Evolutionary conservation across 2,113 vertebrate genomes (phyloP), one percentile per base, ranked within the genome.

Genomic region (Channa maculata): DNA sequence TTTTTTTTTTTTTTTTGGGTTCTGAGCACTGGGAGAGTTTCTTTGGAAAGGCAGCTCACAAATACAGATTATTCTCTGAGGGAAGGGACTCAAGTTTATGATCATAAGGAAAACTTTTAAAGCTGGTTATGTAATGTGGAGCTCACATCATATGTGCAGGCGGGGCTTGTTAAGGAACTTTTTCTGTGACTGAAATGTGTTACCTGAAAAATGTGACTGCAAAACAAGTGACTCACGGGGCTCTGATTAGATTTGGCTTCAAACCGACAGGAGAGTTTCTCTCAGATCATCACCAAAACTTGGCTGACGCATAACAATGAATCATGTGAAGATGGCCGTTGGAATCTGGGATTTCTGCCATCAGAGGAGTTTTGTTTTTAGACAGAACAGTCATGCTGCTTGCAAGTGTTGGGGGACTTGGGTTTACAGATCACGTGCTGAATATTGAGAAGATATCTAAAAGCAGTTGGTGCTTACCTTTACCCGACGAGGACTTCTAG

Each of bases 101-200:
- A 33, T 45, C 2, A 8, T 51, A 12, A 55, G 46, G 38, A 13
- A 58, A 59, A 58, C 5, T 55, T 1, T 53, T 52, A 12, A 11
- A 67, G 72, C 67, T 7, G 63, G 9, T 55, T 72, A 77, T 72
- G 63, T 72, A 63, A 76, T 15, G 5, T 15, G 60, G 54, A 57
- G 62, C 34, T 37, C 41, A 8, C 2, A 5, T 1, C 15, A 33
- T 36, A 11, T 2, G 58, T 43, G 37, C 44, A 0, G 45, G n/a
- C 0, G 6, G 38, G 0, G 38, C 3, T 36, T 13, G 10, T 5
- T 41, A 43, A 36, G 14, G 33, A 14, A 63, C 49, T 33, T 36
- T 44, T n/a, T 14, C 14, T 15, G 4, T 3, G 0, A 11, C 2
- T 38, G 8, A 33, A 11, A 10, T 46, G 33, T 41, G 10, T 39